These are phyloP conservation scores for Aphrocallistes beatrix DNA, from an alignment of 37 sponge, comb jelly and placozoan species.

Conservation along the genomic window DNA sequence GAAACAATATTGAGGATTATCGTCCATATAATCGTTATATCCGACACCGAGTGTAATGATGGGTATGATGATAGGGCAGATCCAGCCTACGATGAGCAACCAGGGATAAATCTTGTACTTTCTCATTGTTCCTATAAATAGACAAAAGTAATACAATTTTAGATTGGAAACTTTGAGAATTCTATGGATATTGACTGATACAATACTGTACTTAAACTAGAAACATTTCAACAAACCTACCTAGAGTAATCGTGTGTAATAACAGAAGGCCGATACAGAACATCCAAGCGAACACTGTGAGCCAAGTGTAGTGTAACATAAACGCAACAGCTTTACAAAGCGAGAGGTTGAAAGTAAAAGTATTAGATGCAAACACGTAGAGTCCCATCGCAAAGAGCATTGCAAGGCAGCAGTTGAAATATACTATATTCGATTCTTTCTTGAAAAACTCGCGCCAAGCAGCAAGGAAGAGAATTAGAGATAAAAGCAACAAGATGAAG, in stretches of 20 bases:
- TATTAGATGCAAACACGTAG: neutral
- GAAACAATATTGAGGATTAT: neutral
- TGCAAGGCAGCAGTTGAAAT: neutral
- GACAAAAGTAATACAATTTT: too few relatives aligned
- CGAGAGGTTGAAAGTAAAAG: neutral
- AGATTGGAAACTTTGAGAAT: too few relatives aligned
- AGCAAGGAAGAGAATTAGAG: neutral
- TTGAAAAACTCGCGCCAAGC: neutral
- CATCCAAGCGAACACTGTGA: neutral
- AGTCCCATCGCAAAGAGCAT: neutral
- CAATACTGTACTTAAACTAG: too few relatives aligned
- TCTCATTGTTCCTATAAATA: neutral
- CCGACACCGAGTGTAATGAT: neutral
- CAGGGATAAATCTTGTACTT: neutral
- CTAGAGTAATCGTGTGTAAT: neutral
- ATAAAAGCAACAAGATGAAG: neutral
- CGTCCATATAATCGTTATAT: neutral
- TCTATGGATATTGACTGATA: too few relatives aligned
- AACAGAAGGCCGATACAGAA: neutral
- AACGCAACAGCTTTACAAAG: neutral
- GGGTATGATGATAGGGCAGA: neutral
- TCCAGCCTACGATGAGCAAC: neutral
- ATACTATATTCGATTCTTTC: neutral
- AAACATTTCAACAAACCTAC: too few relatives aligned
- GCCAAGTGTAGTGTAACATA: neutral